Conservation (phyloP, 2,797 vertebrate genomes). For the Crossoptilon crossoptilon region DNA sequence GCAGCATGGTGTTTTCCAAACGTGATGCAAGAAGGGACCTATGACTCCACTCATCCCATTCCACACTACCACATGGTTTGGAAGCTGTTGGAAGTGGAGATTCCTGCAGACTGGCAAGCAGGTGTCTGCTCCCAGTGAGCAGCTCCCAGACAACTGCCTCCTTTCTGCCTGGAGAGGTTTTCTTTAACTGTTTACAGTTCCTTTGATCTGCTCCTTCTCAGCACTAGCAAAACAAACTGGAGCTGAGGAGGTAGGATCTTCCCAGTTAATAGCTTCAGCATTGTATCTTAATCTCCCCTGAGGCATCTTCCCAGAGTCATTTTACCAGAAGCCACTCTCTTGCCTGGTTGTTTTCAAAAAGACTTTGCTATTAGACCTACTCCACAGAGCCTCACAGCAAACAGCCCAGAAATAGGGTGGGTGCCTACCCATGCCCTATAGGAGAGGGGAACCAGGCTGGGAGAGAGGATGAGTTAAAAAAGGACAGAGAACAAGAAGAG, state of each 20-base stretch:
- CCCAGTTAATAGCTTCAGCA: background rate
- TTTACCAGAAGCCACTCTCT: conserved; percentile 30
- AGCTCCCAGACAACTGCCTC: background rate
- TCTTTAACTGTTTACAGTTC: conserved; percentile 45
- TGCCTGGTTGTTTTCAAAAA: conserved; percentile 1
- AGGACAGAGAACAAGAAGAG: background rate
- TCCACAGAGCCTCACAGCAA: background rate
- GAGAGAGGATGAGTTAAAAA: background rate
- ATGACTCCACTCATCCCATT: background rate
- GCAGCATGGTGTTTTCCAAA: background rate
- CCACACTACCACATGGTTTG: background rate
- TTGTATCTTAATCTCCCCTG: conserved; percentile 13
- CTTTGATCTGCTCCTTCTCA: conserved; percentile 29
- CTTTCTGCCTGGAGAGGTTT: conserved; percentile 11
- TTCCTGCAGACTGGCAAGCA: background rate
- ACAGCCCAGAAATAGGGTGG: background rate
- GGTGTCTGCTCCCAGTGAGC: background rate
- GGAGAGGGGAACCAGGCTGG: background rate
- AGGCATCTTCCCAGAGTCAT: conserved; percentile 32
- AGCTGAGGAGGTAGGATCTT: conserved; percentile 35
- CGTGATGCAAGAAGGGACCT: background rate
- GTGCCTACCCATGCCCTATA: background rate
- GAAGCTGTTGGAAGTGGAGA: background rate
- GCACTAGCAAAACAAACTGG: background rate
- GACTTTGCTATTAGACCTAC: background rate